Evolutionary conservation across 2,888 invertebrate genomes (phyloP), one percentile per base, ranked within the genome.

Genomic region (Cylloceria caligata): DNA sequence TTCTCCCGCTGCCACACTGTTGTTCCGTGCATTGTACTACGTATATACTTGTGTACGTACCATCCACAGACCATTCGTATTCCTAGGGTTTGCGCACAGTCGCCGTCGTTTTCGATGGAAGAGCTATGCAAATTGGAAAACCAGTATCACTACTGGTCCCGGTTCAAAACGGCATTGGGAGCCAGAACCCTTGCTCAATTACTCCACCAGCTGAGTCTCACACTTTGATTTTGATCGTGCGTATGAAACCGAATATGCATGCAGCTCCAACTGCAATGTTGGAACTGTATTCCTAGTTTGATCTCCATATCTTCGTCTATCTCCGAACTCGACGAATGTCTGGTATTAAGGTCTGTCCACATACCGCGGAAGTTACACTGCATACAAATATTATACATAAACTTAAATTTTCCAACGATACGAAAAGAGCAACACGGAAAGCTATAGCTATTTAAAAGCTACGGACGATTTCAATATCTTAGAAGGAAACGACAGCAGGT

Each of bases 101-200:
- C 67, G 30, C 16, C 85, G 85, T 85, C 87, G 87, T 89, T 88
- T 90, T 89, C 84, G 86, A 72, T 55, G 45, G 68, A 34, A 27
- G 21, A 36, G 47, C 57, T 74, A 85, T 86, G 90, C 87, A 90
- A 90, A 90, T 90, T 87, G 86, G 89, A 88, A 89, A 89, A 87
- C 88, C 87, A 73, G 73, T 52, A 52, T 73, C 30, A 55, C 27
- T 47, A 65, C 19, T 55, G 62, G 34, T 73, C 45, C 60, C 64
- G 69, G 39, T 74, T 69, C 27, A 78, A 60, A 69, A 55, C 62
- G 64, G 52, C 69, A 78, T 65, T 36, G 47, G 39, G 36, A 73
- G 69, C 64, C 74, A 42, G 60, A 42, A 78, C 24, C 45, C 69
- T 45, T 85, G 87, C 87, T 88, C 89, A 88, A 89, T 89, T 89